phyloP scores from a whole-genome alignment of 2,888 invertebrate species.

The Pristionchus japonicus region DNA sequence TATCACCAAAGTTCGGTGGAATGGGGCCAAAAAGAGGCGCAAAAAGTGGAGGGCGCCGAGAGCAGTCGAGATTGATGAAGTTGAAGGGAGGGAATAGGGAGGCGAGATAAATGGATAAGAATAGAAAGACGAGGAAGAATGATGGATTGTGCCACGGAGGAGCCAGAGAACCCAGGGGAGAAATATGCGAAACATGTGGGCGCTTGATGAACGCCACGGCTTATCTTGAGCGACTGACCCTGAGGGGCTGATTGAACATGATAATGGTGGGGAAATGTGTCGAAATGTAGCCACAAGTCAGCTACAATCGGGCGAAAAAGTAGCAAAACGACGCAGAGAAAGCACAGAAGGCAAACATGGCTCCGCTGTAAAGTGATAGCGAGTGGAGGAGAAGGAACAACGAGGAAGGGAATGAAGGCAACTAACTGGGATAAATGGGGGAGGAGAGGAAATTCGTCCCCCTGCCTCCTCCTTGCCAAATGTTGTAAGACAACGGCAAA shows the following conservation, averaged over 20 bases:
- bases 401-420: background rate
- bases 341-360: background rate
- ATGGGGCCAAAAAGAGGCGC: background rate
- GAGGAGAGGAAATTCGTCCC: background rate
- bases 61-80: conserved; percentile 32
- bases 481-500: background rate
- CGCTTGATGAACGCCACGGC: background rate
- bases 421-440: background rate
- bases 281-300: background rate
- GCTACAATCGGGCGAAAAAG: background rate
- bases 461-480: background rate
- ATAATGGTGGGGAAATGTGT: background rate
- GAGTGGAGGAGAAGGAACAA: background rate
- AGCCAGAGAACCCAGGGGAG: background rate
- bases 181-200: background rate
- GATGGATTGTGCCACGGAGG: background rate
- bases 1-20: background rate
- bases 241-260: background rate
- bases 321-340: background rate
- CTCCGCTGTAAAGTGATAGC: background rate
- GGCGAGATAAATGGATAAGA: conserved; percentile 26
- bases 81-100: background rate
- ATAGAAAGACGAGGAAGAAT: background rate
- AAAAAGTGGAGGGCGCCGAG: conserved; percentile 13
- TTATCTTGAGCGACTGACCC: background rate